Percentiles rank a stretch among this genome's conserved stretches.
These are phyloP conservation scores for Augochlorella aurata DNA, from an alignment of 2,888 invertebrate genomes.

Conservation along the genomic window DNA sequence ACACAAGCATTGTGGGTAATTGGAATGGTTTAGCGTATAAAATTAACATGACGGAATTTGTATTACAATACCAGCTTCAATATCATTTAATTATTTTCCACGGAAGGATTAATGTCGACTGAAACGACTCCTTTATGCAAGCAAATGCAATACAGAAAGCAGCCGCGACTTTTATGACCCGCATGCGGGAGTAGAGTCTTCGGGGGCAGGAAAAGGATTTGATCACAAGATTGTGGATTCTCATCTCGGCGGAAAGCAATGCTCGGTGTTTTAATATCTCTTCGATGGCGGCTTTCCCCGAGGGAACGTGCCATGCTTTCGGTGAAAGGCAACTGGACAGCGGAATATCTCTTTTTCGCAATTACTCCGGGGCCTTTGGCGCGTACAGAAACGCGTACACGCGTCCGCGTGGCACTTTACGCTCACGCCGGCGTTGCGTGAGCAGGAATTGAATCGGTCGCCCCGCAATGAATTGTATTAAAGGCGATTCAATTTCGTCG, in stretches of 20 bases:
- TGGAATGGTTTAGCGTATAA: too few species aligned
- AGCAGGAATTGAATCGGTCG: conserved; percentile 48
- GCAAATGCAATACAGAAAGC: not conserved
- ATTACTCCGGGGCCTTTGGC: conserved; percentile 60
- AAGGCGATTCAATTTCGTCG: conserved; percentile 41
- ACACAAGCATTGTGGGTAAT: too few species aligned
- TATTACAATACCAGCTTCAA: too few species aligned
- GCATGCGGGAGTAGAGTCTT: not conserved
- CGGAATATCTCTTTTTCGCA: conserved; percentile 65
- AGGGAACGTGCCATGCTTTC: conserved; percentile 44
- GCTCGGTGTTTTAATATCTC: conserved; percentile 56
- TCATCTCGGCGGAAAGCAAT: conserved; percentile 57
- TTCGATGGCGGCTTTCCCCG: conserved; percentile 30
- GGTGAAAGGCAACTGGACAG: conserved; percentile 58
- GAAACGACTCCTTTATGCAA: not conserved
- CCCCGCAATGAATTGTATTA: conserved; percentile 32
- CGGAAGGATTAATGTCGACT: too few species aligned
- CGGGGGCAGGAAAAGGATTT: conserved; percentile 40
- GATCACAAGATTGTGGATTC: conserved; percentile 61
- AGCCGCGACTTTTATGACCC: not conserved
- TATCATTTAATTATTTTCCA: too few species aligned
- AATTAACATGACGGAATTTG: too few species aligned
- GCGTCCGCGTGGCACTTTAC: conserved; percentile 29
- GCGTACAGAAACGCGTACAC: conserved; percentile 23
- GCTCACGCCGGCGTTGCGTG: conserved; percentile 31